Evolutionary conservation across 2,797 vertebrate species (phyloP).

Genomic region (Hafferia zeledoni): DNA sequence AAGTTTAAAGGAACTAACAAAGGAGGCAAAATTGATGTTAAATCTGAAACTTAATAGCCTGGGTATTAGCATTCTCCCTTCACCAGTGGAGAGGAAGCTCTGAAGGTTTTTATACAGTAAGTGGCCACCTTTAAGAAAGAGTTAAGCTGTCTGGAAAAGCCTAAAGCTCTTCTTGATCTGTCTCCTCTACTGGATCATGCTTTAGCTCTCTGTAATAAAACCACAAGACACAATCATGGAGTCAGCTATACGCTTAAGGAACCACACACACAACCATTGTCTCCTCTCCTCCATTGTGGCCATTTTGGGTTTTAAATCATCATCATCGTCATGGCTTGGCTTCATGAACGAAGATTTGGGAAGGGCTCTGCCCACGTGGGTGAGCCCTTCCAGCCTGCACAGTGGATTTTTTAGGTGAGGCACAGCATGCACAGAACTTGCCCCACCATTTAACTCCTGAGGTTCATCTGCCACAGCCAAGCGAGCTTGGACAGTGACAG

Average conservation of each 20-base stretch:
- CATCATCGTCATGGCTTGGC: too few species aligned
- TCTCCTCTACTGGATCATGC: neutral
- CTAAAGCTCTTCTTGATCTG: neutral
- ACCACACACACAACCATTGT: neutral
- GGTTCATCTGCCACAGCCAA: too few species aligned
- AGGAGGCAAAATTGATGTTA: neutral
- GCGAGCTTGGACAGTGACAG: too few species aligned
- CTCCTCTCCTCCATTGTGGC: neutral
- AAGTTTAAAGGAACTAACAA: neutral
- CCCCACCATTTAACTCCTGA: too few species aligned
- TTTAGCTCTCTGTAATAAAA: neutral
- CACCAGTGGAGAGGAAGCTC: accelerated
- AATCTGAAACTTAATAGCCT: neutral
- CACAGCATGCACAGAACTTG: too few species aligned
- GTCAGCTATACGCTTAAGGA: neutral
- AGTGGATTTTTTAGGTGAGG: too few species aligned
- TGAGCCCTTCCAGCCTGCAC: too few species aligned
- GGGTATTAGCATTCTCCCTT: neutral
- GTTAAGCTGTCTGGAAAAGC: neutral
- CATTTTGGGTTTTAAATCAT: neutral
- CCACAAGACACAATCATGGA: neutral
- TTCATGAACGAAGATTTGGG: too few species aligned
- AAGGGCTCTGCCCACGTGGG: too few species aligned
- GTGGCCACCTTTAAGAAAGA: neutral
- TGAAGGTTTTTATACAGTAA: neutral